Evolutionary conservation across 2,888 invertebrate species (phyloP).

Genomic region (Adelognathus sp.): DNA sequence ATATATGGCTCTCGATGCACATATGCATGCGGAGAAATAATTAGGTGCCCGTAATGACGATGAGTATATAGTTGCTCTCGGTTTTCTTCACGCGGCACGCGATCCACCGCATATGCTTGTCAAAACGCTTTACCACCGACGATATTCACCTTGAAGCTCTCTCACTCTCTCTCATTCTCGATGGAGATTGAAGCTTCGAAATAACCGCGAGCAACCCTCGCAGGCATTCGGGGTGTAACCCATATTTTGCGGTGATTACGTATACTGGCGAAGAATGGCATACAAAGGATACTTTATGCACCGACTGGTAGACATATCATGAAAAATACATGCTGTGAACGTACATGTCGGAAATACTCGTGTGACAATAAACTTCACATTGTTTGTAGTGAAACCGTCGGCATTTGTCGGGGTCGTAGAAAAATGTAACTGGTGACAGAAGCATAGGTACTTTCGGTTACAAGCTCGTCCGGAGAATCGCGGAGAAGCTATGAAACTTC

Average conservation of each 20-base stretch:
- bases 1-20: slow-evolving; percentile 49
- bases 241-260: neutral
- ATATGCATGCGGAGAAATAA: slow-evolving; percentile 49
- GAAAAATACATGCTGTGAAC: neutral
- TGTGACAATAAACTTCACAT: slow-evolving; percentile 1
- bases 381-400: neutral
- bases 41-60: slow-evolving; percentile 43
- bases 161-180: neutral
- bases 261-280: neutral
- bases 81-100: slow-evolving; percentile 25
- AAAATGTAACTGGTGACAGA: neutral
- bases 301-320: neutral
- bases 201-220: neutral
- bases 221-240: neutral
- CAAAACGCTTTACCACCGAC: neutral
- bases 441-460: neutral
- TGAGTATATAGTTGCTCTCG: neutral
- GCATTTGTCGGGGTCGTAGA: neutral
- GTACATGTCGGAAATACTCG: neutral
- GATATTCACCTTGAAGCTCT: neutral
- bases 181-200: slow-evolving; percentile 5
- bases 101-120: slow-evolving; percentile 22
- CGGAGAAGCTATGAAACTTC: neutral
- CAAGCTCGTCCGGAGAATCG: neutral
- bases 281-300: neutral